Base-by-base conservation (phyloP, 2,797 vertebrate genomes). In the Buphagus erythrorhynchus region DNA sequence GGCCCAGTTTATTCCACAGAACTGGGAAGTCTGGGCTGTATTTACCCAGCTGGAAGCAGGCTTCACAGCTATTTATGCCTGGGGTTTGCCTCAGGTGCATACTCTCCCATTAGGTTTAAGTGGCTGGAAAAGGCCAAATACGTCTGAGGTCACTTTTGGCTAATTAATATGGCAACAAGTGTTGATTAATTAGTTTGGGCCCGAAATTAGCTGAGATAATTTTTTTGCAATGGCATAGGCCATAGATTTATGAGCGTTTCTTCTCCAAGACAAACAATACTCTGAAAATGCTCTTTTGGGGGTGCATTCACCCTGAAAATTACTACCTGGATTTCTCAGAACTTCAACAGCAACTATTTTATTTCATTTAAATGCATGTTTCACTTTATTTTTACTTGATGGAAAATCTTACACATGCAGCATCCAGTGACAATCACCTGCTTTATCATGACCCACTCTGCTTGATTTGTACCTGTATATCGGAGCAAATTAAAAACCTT, bases 131-230 rank as follows among this genome's bases (percentile, higher is more conserved):
- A 92, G 57, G 81, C 84, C 86, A 83, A 91, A 92, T 58, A 80
- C 0, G 10, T 83, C 91, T 97, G 95, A 96, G 95, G 91, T 97
- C 91, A 95, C 68, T 93, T 80, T 86, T 96, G 81, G 81, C 86
- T 96, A 97, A 95, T 97, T 96, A 96, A 92, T 83, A 86, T 83
- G 72, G 96, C 91, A 96, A 72, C 88, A 93, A 95, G 77, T 75
- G 38, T 75, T 96, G 95, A 94, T 95, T 96, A 97, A 94, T 97
- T 96, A 66, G 58, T 74, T 89, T 72, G 84, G 81, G 65, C 31
- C 72, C 75, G 78, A 86, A 97, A 92, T 88, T 71, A 94, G 84
- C 84, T 80, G 84, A 77, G 88, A 88, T 84, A 78, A 73, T 88
- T 95, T 42, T 63, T 94, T 89, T 89, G 71, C 49, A 77, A 18